These are phyloP conservation scores for Clangula hyemalis DNA, from an alignment of 2,797 vertebrate species.

Conservation along the genomic window DNA sequence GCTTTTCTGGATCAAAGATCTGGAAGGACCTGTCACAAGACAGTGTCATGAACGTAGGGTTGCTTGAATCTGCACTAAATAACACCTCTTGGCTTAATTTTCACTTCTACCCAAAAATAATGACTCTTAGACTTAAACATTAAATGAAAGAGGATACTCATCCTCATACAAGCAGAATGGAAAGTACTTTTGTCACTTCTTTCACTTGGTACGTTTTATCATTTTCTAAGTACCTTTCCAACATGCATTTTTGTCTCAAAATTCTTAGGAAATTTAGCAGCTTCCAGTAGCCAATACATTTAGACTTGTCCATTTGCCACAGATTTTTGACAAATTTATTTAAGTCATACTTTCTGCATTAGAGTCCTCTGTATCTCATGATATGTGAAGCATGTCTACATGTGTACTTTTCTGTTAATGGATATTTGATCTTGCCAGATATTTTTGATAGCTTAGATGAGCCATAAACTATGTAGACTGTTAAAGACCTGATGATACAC, in stretches of 20 bases:
- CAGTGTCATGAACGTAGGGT: fast-evolving
- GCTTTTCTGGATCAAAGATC: not conserved
- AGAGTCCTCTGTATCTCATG: not conserved
- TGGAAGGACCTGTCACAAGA: not conserved
- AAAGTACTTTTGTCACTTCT: not conserved
- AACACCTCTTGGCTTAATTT: not conserved
- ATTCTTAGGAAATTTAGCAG: not conserved
- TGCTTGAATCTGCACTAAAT: not conserved
- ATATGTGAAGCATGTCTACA: not conserved
- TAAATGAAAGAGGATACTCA: not conserved
- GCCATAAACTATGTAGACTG: not conserved
- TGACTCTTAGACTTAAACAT: not conserved
- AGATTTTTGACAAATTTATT: not conserved
- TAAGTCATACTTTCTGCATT: not conserved
- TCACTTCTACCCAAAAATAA: not conserved
- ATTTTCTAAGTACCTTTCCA: not conserved
- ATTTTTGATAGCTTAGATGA: not conserved
- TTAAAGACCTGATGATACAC: not conserved
- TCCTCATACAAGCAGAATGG: not conserved
- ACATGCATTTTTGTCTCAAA: not conserved
- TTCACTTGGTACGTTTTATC: not conserved
- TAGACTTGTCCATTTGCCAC: not conserved
- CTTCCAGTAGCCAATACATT: not conserved
- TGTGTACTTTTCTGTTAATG: not conserved
- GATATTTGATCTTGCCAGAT: not conserved